Percentiles rank a stretch among this genome's conserved stretches.
Conservation (phyloP, 2,797 vertebrate species). For the Diplodus puntazzo region DNA sequence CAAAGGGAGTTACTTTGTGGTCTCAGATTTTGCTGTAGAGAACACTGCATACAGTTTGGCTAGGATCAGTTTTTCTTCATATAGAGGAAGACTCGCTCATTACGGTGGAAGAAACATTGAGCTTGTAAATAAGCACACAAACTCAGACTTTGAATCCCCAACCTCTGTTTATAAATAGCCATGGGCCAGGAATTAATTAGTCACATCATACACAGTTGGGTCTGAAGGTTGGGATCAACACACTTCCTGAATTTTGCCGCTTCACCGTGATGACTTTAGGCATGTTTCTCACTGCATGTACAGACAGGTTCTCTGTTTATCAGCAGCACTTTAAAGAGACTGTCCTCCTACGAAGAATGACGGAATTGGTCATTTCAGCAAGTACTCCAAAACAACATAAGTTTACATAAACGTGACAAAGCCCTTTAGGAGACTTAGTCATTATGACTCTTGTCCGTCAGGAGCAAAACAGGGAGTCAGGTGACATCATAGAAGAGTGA, state of each 20-base stretch:
- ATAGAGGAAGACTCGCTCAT: background rate
- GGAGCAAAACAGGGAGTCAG: too few relatives aligned
- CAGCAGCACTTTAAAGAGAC: background rate
- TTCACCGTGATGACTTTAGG: too few relatives aligned
- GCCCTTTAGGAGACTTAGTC: background rate
- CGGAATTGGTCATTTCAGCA: background rate
- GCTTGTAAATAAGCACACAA: too few relatives aligned
- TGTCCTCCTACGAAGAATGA: background rate
- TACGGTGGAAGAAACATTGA: too few relatives aligned
- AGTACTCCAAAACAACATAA: background rate
- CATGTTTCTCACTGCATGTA: too few relatives aligned
- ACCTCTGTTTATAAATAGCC: too few relatives aligned
- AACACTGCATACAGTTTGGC: background rate
- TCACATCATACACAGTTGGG: background rate
- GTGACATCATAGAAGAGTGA: too few relatives aligned
- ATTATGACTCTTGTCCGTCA: background rate
- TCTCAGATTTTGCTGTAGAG: background rate
- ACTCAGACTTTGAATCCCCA: too few relatives aligned
- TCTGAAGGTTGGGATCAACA: too few relatives aligned
- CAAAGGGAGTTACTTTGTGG: background rate
- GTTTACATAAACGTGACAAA: background rate
- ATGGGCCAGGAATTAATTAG: background rate
- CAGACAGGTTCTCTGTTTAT: background rate
- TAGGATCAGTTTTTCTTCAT: too few relatives aligned
- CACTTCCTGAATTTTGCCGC: too few relatives aligned